Conservation (phyloP, 2,888 invertebrate species). For the Serrognathus titanus region DNA sequence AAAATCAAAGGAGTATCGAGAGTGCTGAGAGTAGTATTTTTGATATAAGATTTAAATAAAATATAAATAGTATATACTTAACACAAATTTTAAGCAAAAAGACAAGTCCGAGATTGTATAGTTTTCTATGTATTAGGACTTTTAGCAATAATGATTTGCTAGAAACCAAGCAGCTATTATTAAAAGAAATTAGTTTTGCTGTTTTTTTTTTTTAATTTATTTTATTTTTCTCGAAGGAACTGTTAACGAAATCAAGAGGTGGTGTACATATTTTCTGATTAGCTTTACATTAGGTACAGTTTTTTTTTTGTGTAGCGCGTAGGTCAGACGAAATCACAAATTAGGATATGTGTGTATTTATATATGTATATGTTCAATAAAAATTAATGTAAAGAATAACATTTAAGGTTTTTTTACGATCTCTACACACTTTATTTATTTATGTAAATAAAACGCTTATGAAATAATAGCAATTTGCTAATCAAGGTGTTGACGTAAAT, state of each 20-base stretch:
- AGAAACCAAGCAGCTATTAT: too few species aligned
- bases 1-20: constrained; percentile 3
- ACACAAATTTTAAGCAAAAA: not conserved
- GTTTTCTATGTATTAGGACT: not conserved
- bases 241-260: constrained; percentile 4
- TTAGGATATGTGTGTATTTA: constrained; percentile 19
- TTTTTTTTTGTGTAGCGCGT: constrained; percentile 7
- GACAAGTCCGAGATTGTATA: not conserved
- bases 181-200: too few species aligned
- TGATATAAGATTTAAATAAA: constrained; percentile 8
- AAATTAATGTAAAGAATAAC: constrained; percentile 10
- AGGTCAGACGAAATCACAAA: constrained; percentile 11
- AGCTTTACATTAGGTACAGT: constrained; percentile 12
- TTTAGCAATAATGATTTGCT: not conserved
- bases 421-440: too few species aligned
- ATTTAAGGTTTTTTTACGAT: not conserved
- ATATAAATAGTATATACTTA: not conserved
- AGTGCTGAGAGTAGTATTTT: constrained; percentile 14
- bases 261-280: constrained; percentile 14
- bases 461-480: too few species aligned
- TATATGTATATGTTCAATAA: constrained; percentile 19
- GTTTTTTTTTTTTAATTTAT: not conserved
- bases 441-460: too few species aligned
- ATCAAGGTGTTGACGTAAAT: too few species aligned
- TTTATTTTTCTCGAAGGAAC: not conserved